These are phyloP conservation scores for Hoplostethus atlanticus DNA, from an alignment of 2,797 vertebrate species.

Conservation along the genomic window DNA sequence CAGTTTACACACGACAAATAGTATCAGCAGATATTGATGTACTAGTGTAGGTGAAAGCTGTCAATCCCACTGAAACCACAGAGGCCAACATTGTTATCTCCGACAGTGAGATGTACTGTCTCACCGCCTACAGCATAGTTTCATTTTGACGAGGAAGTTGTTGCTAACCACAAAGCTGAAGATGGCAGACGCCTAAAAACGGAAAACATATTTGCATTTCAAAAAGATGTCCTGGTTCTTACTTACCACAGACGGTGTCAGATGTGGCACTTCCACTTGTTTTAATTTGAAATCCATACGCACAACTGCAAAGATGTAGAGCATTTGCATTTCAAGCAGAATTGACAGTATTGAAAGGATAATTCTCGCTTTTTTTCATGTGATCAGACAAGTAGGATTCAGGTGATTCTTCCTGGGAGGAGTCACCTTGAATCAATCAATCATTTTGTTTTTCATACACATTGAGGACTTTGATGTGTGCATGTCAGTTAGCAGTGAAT, in stretches of 20 bases:
- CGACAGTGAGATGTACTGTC: too few species aligned
- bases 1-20: neutral
- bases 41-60: slow-evolving; percentile 15
- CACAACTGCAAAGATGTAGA: slow-evolving; percentile 70
- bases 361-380: neutral
- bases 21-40: neutral
- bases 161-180: slow-evolving; percentile 37
- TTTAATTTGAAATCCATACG: fast-evolving
- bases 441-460: neutral
- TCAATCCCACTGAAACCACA: slow-evolving; percentile 51
- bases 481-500: too few species aligned
- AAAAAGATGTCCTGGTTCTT: neutral
- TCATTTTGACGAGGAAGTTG: slow-evolving; percentile 20
- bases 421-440: neutral
- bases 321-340: neutral
- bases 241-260: slow-evolving; percentile 80
- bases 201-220: neutral
- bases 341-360: slow-evolving; percentile 8
- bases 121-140: slow-evolving; percentile 12
- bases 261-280: slow-evolving; percentile 42
- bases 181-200: too few species aligned
- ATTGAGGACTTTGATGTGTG: neutral
- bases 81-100: neutral
- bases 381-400: too few species aligned
- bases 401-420: too few species aligned